Percentiles rank a stretch among this genome's conserved stretches.
Evolutionary conservation across 2,797 vertebrate genomes (phyloP).

Genomic region (Lagodon rhomboides): DNA sequence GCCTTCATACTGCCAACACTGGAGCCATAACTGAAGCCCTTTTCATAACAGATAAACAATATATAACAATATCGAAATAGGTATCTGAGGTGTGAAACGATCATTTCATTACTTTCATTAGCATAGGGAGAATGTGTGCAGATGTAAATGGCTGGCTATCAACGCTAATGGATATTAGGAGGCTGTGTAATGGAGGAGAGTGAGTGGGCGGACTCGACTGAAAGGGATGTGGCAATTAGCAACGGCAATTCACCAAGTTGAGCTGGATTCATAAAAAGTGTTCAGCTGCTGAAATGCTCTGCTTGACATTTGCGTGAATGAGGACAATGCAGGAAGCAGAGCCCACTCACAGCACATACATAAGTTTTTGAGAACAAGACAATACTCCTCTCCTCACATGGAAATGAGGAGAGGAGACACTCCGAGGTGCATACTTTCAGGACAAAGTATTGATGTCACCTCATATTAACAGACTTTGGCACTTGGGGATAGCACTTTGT

Average conservation of each 20-base stretch:
- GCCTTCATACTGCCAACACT: not conserved
- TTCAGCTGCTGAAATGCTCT: conserved; percentile 17
- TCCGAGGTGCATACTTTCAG: not conserved
- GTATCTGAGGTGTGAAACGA: conserved; percentile 28
- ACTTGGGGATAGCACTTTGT: not conserved
- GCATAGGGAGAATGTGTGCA: conserved; percentile 21
- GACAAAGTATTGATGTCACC: too few relatives aligned
- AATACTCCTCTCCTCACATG: conserved; percentile 33
- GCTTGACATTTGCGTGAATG: conserved; percentile 17
- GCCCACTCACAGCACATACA: not conserved
- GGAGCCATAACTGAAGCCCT: not conserved
- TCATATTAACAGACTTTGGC: conserved; percentile 1
- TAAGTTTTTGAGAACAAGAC: conserved; percentile 2
- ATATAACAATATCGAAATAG: conserved; percentile 10
- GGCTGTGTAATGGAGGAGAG: conserved; percentile 38
- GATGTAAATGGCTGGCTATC: conserved; percentile 54
- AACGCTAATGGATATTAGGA: conserved; percentile 62
- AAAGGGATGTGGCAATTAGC: conserved; percentile 55
- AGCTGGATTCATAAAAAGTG: conserved; percentile 29
- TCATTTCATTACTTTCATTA: conserved; percentile 57
- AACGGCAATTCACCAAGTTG: conserved; percentile 45
- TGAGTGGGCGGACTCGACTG: conserved; percentile 46
- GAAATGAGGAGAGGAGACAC: conserved; percentile 21
- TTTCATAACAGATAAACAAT: conserved; percentile 13
- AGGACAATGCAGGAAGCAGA: conserved; percentile 19